phyloP scores from a whole-genome alignment of 1,140 invertebrate genomes.

The Cepaea nemoralis region DNA sequence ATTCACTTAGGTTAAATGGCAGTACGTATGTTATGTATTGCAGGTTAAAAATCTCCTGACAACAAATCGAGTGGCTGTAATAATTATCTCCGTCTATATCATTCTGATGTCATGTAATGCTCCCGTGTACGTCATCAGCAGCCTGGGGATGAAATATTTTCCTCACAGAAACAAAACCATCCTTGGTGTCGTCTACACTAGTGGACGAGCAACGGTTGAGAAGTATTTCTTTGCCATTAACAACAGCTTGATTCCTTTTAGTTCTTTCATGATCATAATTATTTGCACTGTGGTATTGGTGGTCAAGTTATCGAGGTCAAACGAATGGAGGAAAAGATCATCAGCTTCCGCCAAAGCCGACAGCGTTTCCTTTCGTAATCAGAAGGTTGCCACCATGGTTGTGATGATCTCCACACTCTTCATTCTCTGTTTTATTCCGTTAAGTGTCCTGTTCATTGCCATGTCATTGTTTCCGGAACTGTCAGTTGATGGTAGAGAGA shows the following conservation, averaged over 20 bases:
- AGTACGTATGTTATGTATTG: no score
- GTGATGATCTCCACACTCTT: constrained; percentile 17
- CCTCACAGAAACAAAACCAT: no score
- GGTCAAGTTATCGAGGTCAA: background rate
- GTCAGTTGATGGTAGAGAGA: constrained; percentile 1
- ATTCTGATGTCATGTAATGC: no score
- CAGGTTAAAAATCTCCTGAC: no score
- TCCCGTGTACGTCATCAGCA: no score
- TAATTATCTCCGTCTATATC: no score
- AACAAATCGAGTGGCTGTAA: no score
- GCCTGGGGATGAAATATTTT: no score
- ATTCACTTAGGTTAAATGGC: no score
- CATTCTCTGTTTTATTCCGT: constrained; percentile 6
- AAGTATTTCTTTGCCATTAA: no score
- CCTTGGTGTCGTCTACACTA: no score
- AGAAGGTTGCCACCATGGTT: constrained; percentile 23
- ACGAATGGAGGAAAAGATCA: background rate
- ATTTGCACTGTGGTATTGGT: background rate
- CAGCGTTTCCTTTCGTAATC: background rate
- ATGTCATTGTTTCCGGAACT: constrained; percentile 1
- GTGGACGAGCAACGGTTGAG: no score
- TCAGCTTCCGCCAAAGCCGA: background rate
- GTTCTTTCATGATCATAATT: background rate
- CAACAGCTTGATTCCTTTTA: background rate
- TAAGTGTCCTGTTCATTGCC: constrained; percentile 21